Conservation (phyloP, 2,113 vertebrate genomes). For the Paedocypris sp. region DNA sequence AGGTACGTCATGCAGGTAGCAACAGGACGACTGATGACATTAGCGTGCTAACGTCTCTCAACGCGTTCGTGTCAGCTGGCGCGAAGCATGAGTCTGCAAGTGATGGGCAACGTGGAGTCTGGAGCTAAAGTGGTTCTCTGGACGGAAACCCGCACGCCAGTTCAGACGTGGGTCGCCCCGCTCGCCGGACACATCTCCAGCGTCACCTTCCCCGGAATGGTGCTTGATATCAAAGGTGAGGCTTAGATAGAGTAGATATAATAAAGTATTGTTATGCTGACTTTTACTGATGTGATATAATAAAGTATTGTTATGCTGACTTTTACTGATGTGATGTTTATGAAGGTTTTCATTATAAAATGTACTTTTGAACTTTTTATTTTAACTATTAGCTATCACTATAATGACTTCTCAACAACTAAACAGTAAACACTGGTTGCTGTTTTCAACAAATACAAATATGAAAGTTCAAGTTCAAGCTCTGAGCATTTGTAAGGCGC, state of each 20-base stretch:
- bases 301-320: background rate
- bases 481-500: too few relatives aligned
- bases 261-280: background rate
- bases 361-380: too few relatives aligned
- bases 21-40: too few relatives aligned
- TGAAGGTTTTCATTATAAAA: too few relatives aligned
- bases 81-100: constrained; percentile 79
- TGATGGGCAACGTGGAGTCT: constrained; percentile 68
- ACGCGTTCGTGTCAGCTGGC: constrained; percentile 63
- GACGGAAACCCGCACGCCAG: constrained; percentile 70
- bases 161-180: constrained; percentile 74
- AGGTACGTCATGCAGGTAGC: constrained; percentile 61
- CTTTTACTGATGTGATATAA: background rate
- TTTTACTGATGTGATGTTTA: background rate
- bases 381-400: too few relatives aligned
- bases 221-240: constrained; percentile 84
- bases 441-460: too few relatives aligned
- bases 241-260: background rate
- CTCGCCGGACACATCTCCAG: constrained; percentile 67
- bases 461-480: too few relatives aligned
- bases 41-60: too few relatives aligned
- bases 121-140: constrained; percentile 81
- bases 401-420: too few relatives aligned
- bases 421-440: too few relatives aligned
- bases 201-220: constrained; percentile 72